phyloP scores from a whole-genome alignment of 2,888 invertebrate genomes.

The Eledona agricola region DNA sequence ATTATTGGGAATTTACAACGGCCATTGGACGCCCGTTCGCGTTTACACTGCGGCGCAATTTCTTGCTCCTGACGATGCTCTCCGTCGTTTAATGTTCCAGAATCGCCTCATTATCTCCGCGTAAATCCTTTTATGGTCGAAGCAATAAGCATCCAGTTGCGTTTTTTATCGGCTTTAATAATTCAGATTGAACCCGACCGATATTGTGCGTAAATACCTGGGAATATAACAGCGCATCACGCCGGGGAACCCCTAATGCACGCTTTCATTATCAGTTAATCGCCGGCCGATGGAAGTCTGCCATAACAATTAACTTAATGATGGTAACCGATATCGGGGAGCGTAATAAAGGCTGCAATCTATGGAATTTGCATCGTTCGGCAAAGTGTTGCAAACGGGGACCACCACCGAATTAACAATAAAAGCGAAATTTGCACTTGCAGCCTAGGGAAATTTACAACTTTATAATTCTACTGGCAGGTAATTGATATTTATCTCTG shows the following conservation, averaged over 20 bases:
- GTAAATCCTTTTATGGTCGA: constrained; percentile 31
- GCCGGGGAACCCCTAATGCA: constrained; percentile 12
- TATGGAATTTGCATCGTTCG: constrained; percentile 28
- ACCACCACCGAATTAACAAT: too few relatives aligned
- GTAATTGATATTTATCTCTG: too few relatives aligned
- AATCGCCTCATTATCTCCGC: constrained; percentile 30
- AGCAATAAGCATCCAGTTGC: constrained; percentile 31
- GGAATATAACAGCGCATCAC: constrained; percentile 28
- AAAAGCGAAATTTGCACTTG: too few relatives aligned
- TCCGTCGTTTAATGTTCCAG: constrained; percentile 28
- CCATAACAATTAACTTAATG: constrained; percentile 37
- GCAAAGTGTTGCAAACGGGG: too few relatives aligned
- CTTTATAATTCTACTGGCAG: too few relatives aligned
- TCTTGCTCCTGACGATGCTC: constrained; percentile 15
- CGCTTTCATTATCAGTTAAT: constrained; percentile 27
- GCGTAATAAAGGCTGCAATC: constrained; percentile 21
- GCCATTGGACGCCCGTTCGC: constrained; percentile 3
- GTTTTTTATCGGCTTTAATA: constrained; percentile 31
- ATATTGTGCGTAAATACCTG: constrained; percentile 28
- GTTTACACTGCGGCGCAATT: constrained; percentile 24
- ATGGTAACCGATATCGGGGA: constrained; percentile 32
- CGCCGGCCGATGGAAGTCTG: constrained; percentile 25
- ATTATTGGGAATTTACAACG: constrained; percentile 13
- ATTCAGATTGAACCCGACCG: constrained; percentile 26
- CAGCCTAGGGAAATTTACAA: too few relatives aligned